Evolutionary conservation across 2,797 vertebrate species (phyloP).

Genomic region (Poeciliopsis gracilis): DNA sequence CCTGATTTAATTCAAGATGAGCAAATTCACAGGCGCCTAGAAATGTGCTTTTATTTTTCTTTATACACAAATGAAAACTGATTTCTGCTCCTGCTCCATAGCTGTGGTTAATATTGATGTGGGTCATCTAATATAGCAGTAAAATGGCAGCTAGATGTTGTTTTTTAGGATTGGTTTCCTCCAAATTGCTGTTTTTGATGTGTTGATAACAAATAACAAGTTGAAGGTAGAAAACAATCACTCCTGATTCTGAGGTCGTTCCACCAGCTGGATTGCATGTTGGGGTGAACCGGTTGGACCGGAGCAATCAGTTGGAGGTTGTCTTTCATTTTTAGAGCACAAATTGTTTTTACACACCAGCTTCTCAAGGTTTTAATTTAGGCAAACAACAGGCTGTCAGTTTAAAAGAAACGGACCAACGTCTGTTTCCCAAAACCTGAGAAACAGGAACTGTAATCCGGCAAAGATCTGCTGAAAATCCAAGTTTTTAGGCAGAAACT

Average conservation of each 20-base stretch:
- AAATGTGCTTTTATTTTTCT: constrained; percentile 34
- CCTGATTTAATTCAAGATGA: constrained; percentile 59
- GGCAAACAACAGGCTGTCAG: not conserved
- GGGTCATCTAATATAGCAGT: constrained; percentile 17
- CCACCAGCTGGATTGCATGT: constrained; percentile 9
- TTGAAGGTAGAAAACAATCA: constrained; percentile 24
- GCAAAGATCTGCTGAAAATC: not conserved
- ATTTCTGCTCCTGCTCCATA: constrained; percentile 5
- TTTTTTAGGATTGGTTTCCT: constrained; percentile 6
- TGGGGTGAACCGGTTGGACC: constrained; percentile 14
- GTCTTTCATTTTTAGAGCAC: not conserved
- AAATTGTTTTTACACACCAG: not conserved
- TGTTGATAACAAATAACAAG: constrained; percentile 9
- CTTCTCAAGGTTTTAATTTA: not conserved
- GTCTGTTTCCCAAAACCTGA: not conserved
- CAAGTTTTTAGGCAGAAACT: not conserved
- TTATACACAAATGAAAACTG: constrained; percentile 40
- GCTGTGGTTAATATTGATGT: constrained; percentile 13
- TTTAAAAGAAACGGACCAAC: not conserved
- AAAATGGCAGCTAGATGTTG: constrained; percentile 3
- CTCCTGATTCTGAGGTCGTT: constrained; percentile 17
- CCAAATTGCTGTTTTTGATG: not conserved
- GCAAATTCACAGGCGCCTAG: constrained; percentile 40
- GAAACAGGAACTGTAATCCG: not conserved
- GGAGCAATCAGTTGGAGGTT: constrained; percentile 3